A percentile compares a stretch with the other conserved stretches of the same genome.
Conservation (phyloP, 2,113 vertebrate species). For the Centropus unirufus region DNA sequence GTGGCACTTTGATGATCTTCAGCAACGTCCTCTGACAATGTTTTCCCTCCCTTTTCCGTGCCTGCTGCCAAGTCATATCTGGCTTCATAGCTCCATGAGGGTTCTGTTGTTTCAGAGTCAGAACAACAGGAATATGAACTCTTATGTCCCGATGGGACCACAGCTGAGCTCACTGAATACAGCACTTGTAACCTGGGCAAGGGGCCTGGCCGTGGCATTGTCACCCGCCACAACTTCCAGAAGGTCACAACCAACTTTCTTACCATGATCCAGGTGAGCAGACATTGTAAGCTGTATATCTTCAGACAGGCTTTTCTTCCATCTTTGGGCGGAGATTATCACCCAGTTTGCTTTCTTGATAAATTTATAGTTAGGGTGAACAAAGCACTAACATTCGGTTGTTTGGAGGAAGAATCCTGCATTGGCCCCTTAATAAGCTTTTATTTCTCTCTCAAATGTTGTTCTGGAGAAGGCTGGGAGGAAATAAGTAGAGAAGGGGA, state of each 20-base stretch:
- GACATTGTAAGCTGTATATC: background rate
- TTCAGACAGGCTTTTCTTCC: background rate
- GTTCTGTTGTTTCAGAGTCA: constrained; percentile 67
- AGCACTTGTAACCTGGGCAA: constrained; percentile 83
- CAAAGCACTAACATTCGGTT: background rate
- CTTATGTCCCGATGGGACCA: constrained; percentile 84
- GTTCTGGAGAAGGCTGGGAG: background rate
- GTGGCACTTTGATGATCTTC: background rate
- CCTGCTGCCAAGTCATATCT: background rate
- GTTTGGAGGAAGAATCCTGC: background rate
- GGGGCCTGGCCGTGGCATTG: constrained; percentile 81
- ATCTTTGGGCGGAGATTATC: background rate
- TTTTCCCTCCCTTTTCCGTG: background rate
- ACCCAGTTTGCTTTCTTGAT: background rate
- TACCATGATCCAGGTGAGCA: constrained; percentile 76
- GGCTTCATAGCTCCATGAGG: background rate
- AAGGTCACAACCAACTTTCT: constrained; percentile 84
- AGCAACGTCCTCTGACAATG: background rate
- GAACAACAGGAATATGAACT: constrained; percentile 79
- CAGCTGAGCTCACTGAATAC: constrained; percentile 79
- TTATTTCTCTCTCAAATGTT: background rate
- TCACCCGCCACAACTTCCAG: constrained; percentile 83
- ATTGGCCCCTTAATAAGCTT: background rate
- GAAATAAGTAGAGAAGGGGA: background rate
- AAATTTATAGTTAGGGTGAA: background rate